phyloP scores from a whole-genome alignment of 2,888 invertebrate genomes.

The Enoplolaimus lenunculus region DNA sequence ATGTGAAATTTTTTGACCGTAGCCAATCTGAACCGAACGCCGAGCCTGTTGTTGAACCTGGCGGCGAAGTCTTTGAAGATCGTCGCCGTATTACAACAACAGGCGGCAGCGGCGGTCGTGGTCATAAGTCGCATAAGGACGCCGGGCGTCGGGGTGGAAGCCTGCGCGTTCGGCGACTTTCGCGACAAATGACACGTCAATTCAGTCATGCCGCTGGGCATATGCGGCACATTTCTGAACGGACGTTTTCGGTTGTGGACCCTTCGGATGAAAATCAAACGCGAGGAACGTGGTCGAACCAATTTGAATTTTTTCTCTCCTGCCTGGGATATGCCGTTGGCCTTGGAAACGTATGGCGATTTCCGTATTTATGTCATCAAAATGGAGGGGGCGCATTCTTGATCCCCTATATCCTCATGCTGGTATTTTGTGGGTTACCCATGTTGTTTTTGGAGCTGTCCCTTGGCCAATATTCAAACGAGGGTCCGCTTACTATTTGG shows the following conservation, averaged over 20 bases:
- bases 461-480: conserved; percentile 41
- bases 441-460: conserved; percentile 42
- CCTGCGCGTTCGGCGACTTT: not conserved
- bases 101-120: too few species aligned
- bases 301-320: conserved; percentile 48
- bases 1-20: too few species aligned
- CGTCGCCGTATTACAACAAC: too few species aligned
- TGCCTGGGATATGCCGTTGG: conserved; percentile 47
- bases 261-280: conserved; percentile 40
- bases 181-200: not conserved
- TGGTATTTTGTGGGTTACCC: conserved; percentile 40
- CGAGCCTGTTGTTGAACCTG: too few species aligned
- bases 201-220: too few species aligned
- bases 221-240: conserved; percentile 28
- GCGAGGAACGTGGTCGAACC: conserved; percentile 44
- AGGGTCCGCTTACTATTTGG: conserved; percentile 43
- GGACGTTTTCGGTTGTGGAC: conserved; percentile 26
- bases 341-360: conserved; percentile 51
- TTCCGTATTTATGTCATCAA: conserved; percentile 47
- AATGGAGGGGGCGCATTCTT: conserved; percentile 42
- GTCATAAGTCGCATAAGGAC: too few species aligned
- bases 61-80: too few species aligned
- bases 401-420: conserved; percentile 41
- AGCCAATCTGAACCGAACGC: too few species aligned
- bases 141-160: not conserved